phyloP scores from a whole-genome alignment of 1,140 invertebrate genomes.

The Drosophila sucinea region DNA sequence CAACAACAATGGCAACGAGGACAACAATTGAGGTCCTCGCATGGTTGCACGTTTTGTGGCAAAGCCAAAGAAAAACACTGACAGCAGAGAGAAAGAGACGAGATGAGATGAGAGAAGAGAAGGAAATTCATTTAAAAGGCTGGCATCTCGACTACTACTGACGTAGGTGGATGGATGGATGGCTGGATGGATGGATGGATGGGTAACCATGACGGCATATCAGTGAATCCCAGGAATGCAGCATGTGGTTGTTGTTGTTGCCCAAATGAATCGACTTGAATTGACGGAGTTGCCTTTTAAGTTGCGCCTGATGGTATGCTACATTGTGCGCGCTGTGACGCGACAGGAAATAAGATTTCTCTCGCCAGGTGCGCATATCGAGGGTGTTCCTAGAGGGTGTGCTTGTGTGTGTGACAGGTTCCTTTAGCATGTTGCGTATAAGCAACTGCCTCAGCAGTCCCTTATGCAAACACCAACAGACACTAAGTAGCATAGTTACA shows the following conservation, averaged over 20 bases:
- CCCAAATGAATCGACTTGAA: conserved; percentile 13
- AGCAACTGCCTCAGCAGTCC: conserved; percentile 24
- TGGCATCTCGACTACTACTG: neutral
- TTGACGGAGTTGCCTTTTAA: conserved; percentile 35
- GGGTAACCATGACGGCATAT: conserved; percentile 54
- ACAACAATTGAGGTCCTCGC: conserved; percentile 59
- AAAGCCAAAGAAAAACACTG: conserved; percentile 66
- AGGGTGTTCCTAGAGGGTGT: neutral
- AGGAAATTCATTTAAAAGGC: conserved; percentile 17
- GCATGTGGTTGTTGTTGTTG: conserved; percentile 34
- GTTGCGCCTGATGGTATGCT: conserved; percentile 41
- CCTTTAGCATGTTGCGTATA: conserved; percentile 26
- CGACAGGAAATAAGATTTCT: conserved; percentile 49
- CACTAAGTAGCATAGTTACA: conserved; percentile 75
- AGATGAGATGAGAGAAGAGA: conserved; percentile 13
- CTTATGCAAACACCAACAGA: conserved; percentile 64
- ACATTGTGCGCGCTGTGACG: conserved; percentile 23
- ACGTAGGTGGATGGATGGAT: neutral
- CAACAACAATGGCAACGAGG: conserved; percentile 10
- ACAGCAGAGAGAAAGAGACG: neutral
- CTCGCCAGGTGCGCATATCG: conserved; percentile 9
- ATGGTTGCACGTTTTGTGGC: conserved; percentile 51
- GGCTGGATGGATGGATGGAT: conserved; percentile 28
- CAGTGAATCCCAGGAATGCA: conserved; percentile 18
- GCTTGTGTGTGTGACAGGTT: conserved; percentile 29